Conservation (phyloP, 2,113 vertebrate genomes). For the Colistium nudipinnis region DNA sequence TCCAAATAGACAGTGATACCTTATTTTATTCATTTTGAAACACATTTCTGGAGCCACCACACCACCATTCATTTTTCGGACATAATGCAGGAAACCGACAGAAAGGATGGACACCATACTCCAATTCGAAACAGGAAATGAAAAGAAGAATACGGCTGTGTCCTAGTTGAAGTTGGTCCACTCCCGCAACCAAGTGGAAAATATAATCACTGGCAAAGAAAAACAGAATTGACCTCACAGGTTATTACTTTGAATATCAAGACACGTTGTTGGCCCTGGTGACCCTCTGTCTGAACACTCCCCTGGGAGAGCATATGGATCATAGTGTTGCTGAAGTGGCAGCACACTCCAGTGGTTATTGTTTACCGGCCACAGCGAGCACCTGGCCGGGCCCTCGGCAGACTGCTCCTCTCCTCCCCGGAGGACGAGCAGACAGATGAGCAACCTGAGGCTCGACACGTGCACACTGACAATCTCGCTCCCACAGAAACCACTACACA, state of each 20-base stretch:
- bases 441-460: constrained; percentile 56
- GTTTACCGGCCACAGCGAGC: constrained; percentile 63
- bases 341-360: constrained; percentile 63
- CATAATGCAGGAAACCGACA: too few species aligned
- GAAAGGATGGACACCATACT: too few species aligned
- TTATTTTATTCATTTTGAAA: too few species aligned
- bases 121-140: too few species aligned
- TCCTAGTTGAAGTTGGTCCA: too few species aligned
- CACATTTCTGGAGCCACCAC: too few species aligned
- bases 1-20: too few species aligned
- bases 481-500: constrained; percentile 21
- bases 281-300: constrained; percentile 23
- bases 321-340: constrained; percentile 38
- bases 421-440: constrained; percentile 66
- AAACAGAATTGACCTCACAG: neutral
- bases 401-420: constrained; percentile 35
- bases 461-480: constrained; percentile 29
- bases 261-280: constrained; percentile 16
- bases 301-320: constrained; percentile 28
- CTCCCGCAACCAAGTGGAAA: too few species aligned
- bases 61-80: too few species aligned
- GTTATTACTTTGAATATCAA: constrained; percentile 17
- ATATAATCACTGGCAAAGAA: neutral
- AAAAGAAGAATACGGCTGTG: neutral
- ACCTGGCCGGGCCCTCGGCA: constrained; percentile 53